Conservation (phyloP, 1,140 invertebrate genomes). For the Platorchestia sp. region DNA sequence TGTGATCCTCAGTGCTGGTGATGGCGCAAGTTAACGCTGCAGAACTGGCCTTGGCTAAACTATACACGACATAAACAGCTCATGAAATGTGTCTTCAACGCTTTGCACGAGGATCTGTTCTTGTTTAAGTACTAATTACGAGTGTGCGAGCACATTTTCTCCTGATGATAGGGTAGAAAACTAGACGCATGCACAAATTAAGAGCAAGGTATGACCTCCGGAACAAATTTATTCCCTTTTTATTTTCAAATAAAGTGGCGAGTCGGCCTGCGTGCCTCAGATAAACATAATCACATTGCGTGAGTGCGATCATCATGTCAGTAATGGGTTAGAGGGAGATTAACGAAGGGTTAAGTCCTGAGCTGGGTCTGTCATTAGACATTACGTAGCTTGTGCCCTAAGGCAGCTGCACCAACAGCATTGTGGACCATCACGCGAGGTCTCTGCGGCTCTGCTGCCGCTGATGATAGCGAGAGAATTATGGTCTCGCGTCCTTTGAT, state of each 20-base stretch:
- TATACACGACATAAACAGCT: background rate
- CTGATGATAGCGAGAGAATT: background rate
- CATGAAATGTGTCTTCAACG: background rate
- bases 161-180: background rate
- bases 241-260: background rate
- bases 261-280: slow-evolving; percentile 21
- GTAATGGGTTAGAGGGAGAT: slow-evolving; percentile 15
- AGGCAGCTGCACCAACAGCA: background rate
- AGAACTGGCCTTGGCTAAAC: background rate
- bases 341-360: slow-evolving; percentile 29
- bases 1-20: background rate
- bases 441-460: background rate
- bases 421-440: background rate
- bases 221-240: background rate
- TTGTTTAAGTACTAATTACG: background rate
- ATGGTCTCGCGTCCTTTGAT: background rate
- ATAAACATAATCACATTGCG: slow-evolving; percentile 46
- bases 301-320: slow-evolving; percentile 37
- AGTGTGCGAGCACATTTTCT: background rate
- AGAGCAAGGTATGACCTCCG: background rate
- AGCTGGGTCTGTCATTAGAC: slow-evolving; percentile 37
- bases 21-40: background rate
- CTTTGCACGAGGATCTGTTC: background rate
- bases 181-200: background rate
- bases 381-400: background rate